Percentiles rank a stretch among this genome's conserved stretches.
These are phyloP conservation scores for Brachionus manjavacas DNA, from an alignment of 1,140 invertebrate genomes.

Conservation along the genomic window DNA sequence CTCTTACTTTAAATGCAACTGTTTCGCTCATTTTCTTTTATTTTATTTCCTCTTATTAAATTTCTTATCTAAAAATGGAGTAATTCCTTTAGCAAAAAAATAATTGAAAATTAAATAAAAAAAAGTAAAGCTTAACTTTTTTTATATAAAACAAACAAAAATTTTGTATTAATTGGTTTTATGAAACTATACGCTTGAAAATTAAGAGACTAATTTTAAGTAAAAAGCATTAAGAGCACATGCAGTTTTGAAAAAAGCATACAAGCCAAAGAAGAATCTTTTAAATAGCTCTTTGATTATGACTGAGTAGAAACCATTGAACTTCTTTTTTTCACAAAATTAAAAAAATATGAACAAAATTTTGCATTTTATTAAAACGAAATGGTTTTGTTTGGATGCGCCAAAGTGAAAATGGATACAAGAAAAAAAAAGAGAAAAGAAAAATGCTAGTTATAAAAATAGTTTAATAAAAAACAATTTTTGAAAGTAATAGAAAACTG, in stretches of 20 bases:
- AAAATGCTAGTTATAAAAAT: neutral
- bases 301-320: neutral
- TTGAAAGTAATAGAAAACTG: neutral
- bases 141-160: neutral
- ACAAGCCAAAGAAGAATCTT: neutral
- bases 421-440: neutral
- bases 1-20: conserved; percentile 29
- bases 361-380: neutral
- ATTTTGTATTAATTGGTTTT: neutral
- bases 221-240: neutral
- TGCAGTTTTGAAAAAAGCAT: neutral
- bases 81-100: neutral
- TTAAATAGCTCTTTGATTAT: neutral
- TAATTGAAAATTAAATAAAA: neutral
- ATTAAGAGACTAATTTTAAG: neutral
- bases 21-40: neutral
- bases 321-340: neutral
- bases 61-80: neutral
- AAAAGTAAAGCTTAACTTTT: neutral
- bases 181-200: neutral
- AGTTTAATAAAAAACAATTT: neutral
- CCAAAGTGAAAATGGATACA: neutral
- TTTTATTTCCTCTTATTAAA: neutral
- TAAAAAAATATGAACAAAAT: neutral
- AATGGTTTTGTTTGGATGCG: neutral